phyloP scores from a whole-genome alignment of 1,140 invertebrate genomes.

The Bombus consobrinus region DNA sequence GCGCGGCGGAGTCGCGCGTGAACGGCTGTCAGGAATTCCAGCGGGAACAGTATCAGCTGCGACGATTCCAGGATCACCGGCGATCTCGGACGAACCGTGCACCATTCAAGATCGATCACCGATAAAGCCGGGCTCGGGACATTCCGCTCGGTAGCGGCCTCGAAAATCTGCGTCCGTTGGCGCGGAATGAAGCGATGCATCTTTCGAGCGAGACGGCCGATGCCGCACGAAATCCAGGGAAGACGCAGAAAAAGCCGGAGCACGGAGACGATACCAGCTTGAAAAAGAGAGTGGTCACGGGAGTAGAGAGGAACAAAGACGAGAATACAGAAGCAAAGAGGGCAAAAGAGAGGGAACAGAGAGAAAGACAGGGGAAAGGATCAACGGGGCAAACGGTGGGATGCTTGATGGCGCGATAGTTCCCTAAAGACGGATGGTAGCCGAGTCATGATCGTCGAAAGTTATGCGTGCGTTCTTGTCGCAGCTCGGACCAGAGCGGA shows the following conservation, averaged over 20 bases:
- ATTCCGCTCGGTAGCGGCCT: slow-evolving; percentile 49
- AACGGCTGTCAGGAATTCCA: slow-evolving; percentile 37
- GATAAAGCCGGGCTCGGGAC: slow-evolving; percentile 30
- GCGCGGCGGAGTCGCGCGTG: background rate
- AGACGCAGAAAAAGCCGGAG: slow-evolving; percentile 48
- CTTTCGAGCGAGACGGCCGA: slow-evolving; percentile 46
- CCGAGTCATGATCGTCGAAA: slow-evolving; percentile 65
- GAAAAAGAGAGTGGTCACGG: slow-evolving; percentile 39
- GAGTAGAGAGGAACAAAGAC: background rate
- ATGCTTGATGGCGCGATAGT: slow-evolving; percentile 66
- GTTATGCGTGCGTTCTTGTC: slow-evolving; percentile 72
- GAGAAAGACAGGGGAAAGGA: slow-evolving; percentile 9
- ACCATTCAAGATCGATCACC: slow-evolving; percentile 54
- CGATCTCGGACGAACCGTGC: slow-evolving; percentile 26
- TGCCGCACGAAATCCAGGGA: slow-evolving; percentile 10
- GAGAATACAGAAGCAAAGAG: no score
- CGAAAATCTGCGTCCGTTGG: slow-evolving; percentile 50
- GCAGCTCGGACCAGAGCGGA: background rate
- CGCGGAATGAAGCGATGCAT: slow-evolving; percentile 74
- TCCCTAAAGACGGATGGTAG: slow-evolving; percentile 71
- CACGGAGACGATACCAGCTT: slow-evolving; percentile 5
- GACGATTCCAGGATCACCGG: slow-evolving; percentile 36
- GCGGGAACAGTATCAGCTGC: slow-evolving; percentile 32
- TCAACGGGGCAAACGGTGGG: slow-evolving; percentile 12
- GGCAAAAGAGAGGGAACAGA: slow-evolving; percentile 2